Base-by-base conservation (phyloP, 2,797 vertebrate genomes). In the Limosa lapponica region DNA sequence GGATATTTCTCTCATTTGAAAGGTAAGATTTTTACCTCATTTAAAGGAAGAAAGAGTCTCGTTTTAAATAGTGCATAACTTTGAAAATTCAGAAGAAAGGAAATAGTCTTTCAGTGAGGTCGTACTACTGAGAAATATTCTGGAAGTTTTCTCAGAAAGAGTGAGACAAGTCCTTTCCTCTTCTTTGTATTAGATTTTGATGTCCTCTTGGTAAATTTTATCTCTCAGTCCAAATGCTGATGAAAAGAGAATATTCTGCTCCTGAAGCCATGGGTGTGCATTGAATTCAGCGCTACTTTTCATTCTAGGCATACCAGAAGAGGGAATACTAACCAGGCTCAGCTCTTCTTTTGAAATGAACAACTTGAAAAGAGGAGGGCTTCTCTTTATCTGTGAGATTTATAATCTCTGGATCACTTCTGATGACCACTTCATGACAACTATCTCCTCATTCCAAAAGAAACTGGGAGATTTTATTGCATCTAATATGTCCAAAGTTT, bases 221-320 rank as follows among this genome's bases (percentile, higher is more conserved):
- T 28, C 69, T 90, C 37, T 54, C 39, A 51, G 57, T 55, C 49
- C 69, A 93, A 95, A 85, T n/a, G 39, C 44, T 66, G 81, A 94
- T 89, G 86, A 93, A 92, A 94, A 92, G 72, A 92, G 34, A 28
- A 69, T 79, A 87, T 92, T 93, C 62, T 86, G 20, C 71, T 74
- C 62, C 58, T 57, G 82, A 91, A 85, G 67, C 34, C 57, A 54
- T 27, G 30, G 16, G 36, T 48, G 14, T 34, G 17, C 57, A 86
- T 2, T 82, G 46, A 83, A 89, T 69, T 59, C 54, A 79, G 57
- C 12, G 46, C 49, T 74, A 84, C 9, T 71, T 86, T 92, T 75
- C 11, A 82, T 58, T 86, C 57, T 54, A 92, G 54, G 55, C 66
- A 80, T 52, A 72, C 27, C 6, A 2, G 43, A 80, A 91, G 19